Base-by-base conservation (phyloP, 1,140 invertebrate genomes). In the Caerostris extrusa region DNA sequence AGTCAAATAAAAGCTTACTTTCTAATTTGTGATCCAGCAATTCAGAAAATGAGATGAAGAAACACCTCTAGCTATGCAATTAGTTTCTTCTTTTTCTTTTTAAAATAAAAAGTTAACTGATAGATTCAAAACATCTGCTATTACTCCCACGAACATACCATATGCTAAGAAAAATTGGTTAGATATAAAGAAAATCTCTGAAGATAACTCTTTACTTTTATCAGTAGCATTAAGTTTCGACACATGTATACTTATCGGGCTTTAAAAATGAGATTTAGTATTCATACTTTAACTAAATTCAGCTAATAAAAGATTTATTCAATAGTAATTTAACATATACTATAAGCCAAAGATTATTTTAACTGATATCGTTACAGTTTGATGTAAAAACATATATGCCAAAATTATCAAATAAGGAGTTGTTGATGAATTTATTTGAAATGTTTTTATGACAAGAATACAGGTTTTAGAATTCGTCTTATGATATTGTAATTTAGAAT, bases 131-230 rank as follows among this genome's bases (percentile, higher is more conserved):
- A 50, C 34, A 77, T 10, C 3, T 53, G 19, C 10, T 34, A 50
- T 50, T 50, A 6, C 50, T 77, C 34, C 10, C 69, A 77, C 34
- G 50, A 77, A 77, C 7, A 34, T 77, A 34, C 10, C 8, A 61
- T 61, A 77, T 34, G 69, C 8, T 34, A 50, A 12, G 8, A 12
- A 4, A 77, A 50, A 50, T 50, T 34, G 34, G 19, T 34, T 34
- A 77, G 69, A 50, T 53, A 77, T 12, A 77, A 77, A 7, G 50
- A 77, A 77, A 77, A 77, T 77, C 69, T 50, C 69, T 50, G 69
- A 7, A 53, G 69, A 77, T 77, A 77, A 77, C 5, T 53, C 7
- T 12, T 10, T 50, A 5, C 10, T 10, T 50, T 77, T 77, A 77
- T 77, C 69, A 12, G 12, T 5, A 77, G 50, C 8, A 34, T 12